These are phyloP conservation scores for Peribatodes rhomboidaria DNA, from an alignment of 2,888 invertebrate species.

Conservation along the genomic window DNA sequence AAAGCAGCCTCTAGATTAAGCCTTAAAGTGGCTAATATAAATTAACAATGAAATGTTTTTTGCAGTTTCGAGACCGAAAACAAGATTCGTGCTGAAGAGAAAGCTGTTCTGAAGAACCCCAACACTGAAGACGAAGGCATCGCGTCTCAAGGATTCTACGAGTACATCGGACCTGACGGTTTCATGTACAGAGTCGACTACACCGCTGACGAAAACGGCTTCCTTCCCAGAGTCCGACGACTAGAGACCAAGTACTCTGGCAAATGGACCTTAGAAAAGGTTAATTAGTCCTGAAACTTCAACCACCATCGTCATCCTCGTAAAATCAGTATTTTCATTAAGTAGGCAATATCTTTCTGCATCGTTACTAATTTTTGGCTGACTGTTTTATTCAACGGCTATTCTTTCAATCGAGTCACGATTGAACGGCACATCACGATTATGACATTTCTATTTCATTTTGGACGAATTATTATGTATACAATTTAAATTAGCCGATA, in stretches of 20 bases:
- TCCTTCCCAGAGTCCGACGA: conserved; percentile 79
- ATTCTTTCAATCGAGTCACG: conserved; percentile 60
- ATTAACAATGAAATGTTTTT: conserved; percentile 40
- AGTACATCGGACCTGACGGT: conserved; percentile 84
- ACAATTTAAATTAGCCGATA: conserved; percentile 45
- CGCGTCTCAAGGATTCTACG: conserved; percentile 82
- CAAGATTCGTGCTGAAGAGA: conserved; percentile 84
- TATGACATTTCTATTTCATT: conserved; percentile 68
- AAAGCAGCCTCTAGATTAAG: conserved; percentile 16
- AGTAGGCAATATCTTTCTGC: conserved; percentile 59
- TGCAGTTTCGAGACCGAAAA: conserved; percentile 84
- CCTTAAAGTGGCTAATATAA: conserved; percentile 10
- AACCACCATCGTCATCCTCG: conserved; percentile 54
- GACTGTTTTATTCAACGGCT: conserved; percentile 58
- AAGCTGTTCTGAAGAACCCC: conserved; percentile 80
- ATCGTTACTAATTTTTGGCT: conserved; percentile 48
- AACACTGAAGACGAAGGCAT: conserved; percentile 83
- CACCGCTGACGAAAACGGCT: conserved; percentile 84
- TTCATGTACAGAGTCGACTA: conserved; percentile 84
- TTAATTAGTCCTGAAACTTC: conserved; percentile 61
- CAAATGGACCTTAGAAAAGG: conserved; percentile 81
- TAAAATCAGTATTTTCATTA: conserved; percentile 78
- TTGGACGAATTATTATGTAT: conserved; percentile 48
- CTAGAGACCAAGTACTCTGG: conserved; percentile 82
- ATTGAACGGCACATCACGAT: conserved; percentile 64